Base-by-base conservation (phyloP, 2,888 invertebrate species). In the Myathropa florea region DNA sequence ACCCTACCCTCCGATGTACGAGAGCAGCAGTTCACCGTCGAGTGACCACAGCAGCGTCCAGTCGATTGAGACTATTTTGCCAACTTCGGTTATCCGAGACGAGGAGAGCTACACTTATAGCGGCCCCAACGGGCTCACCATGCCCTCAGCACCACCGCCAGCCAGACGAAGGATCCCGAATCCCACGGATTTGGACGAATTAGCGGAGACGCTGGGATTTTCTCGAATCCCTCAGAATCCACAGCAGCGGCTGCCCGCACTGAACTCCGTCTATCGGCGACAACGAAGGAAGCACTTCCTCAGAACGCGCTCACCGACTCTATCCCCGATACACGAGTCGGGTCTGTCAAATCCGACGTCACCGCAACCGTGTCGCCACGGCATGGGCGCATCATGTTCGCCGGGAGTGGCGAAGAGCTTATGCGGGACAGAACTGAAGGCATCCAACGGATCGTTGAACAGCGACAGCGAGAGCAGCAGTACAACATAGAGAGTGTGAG, bases 301-400 rank as follows among this genome's bases (percentile, higher is more conserved):
- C 90, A 91, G 94, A 90, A 91, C 93, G 82, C 90, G 94, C 90
- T 92, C 94, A 33, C 94, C 94, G 39, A 94, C 94, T 39, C 91
- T 96, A 78, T 95, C 95, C 73, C 96, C 96, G 33, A 96, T 96
- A 73, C 94, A 95, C 81, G 96, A 96, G 90, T 95, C 95, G 61
- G 96, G 96, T 33, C 92, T 95, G 21, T 95, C 95, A 63, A 96
- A 96, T 93, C 95, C 95, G 1, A 94, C 95, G 18, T 95, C 95
- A 77, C 95, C 95, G 0, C 93, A 93, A 83, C 91, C 92, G 3
- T 91, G 93, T 88, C 91, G 93, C 26, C 93, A 93, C 87, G 83
- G 83, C 12, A 86, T 86, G 70, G 92, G 91, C 24, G 79, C 83
- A 23, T 88, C 92, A 81, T 91, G 90, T 72, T 90, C 91, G 14